Evolutionary conservation across 2,113 vertebrate genomes (phyloP), one percentile per base, ranked within the genome.

Genomic region (Grantiella picta): DNA sequence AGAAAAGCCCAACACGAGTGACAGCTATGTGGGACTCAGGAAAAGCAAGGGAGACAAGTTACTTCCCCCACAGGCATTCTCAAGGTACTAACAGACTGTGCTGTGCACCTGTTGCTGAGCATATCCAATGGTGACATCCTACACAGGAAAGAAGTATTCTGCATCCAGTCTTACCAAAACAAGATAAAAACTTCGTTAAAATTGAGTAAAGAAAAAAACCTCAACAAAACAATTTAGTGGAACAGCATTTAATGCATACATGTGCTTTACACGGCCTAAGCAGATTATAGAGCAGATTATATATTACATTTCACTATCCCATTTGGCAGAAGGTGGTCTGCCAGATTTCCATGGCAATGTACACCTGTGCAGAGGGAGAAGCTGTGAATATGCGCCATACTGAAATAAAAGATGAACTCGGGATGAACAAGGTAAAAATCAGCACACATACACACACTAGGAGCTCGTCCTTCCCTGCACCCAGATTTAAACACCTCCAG

Each of bases 351-450:
- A 47, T 0, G 1, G 15, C 56, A 17, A 12, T 0, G 6, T 0
- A 15, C 53, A 31, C 12, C 66, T 10, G 63, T 1, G 16, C 1
- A 25, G 24, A 3, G 17, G 5, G 5, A 33, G 24, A 21, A 16
- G 6, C 71, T 27, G 7, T 10, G 9, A 47, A 10, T 17, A 5
- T 0, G 13, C 1, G 52, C 60, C 60, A 2, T 0, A 22, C 9
- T 4, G n/a, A 38, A 69, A 47, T 50, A 47, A 36, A 50, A 69
- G 61, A 0, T 11, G 40, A 44, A 16, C 19, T 7, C 7, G 3
- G 23, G 10, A 3, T 0, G 9, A 50, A 25, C 5, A 9, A 21
- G 5, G 28, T 35, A 3, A 21, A 38, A 45, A 20, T 33, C 73
- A 5, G 78, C 27, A 5, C 21, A 9, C 13, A 7, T 0, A 36